phyloP scores from a whole-genome alignment of 1,140 invertebrate genomes.

The Hyposmocoma kahamanoa region DNA sequence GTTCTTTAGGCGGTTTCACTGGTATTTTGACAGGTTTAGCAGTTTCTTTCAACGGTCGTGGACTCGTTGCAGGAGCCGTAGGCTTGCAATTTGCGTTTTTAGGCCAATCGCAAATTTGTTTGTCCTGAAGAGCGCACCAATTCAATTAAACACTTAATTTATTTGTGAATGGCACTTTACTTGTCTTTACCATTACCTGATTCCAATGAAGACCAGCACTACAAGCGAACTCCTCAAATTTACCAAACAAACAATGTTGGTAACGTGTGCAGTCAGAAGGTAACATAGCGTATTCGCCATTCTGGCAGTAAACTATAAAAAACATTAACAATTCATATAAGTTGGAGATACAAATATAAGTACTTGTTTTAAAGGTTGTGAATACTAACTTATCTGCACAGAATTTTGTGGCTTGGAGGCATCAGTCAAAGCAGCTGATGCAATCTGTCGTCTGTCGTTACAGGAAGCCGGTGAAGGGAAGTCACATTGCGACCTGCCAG shows the following conservation, averaged over 20 bases:
- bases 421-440: slow-evolving; percentile 29
- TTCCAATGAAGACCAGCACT: slow-evolving; percentile 87
- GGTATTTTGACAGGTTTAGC: slow-evolving; percentile 21
- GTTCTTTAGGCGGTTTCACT: slow-evolving; percentile 16
- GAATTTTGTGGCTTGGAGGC: slow-evolving; percentile 20
- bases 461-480: slow-evolving; percentile 58
- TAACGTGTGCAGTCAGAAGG: slow-evolving; percentile 84
- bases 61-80: slow-evolving; percentile 13
- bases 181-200: slow-evolving; percentile 63
- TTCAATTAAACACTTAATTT: slow-evolving; percentile 4
- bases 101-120: slow-evolving; percentile 87
- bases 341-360: no score
- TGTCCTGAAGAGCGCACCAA: slow-evolving; percentile 37
- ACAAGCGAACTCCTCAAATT: slow-evolving; percentile 81
- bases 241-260: slow-evolving; percentile 85
- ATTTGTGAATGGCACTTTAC: background rate
- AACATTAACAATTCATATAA: slow-evolving; percentile 10
- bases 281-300: slow-evolving; percentile 77
- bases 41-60: slow-evolving; percentile 14
- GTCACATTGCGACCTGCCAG: slow-evolving; percentile 79
- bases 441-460: slow-evolving; percentile 38
- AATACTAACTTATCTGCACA: no score
- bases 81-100: slow-evolving; percentile 78
- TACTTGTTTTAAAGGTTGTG: no score
- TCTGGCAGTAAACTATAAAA: slow-evolving; percentile 74